phyloP scores from a whole-genome alignment of 2,888 invertebrate species.

The Xylophagus ater region DNA sequence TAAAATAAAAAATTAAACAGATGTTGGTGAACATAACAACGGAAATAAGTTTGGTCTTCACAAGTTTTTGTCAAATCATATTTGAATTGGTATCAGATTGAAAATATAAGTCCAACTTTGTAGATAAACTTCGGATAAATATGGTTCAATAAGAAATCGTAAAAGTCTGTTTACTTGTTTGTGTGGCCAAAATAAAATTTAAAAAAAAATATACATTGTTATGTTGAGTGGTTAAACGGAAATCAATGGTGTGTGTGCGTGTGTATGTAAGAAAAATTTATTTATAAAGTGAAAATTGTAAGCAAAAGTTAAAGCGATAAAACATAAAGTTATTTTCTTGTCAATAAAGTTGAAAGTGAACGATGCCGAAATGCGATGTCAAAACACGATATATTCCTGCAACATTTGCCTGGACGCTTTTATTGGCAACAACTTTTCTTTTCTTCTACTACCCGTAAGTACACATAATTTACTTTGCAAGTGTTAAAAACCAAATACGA shows the following conservation, averaged over 20 bases:
- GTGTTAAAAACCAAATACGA: too few relatives aligned
- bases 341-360: slow-evolving; percentile 16
- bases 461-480: too few relatives aligned
- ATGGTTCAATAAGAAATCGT: too few relatives aligned
- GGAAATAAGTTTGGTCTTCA: too few relatives aligned
- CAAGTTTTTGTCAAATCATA: too few relatives aligned
- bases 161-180: not conserved
- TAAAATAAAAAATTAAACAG: too few relatives aligned
- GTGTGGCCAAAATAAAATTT: slow-evolving; percentile 9
- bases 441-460: slow-evolving; percentile 99
- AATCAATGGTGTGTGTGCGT: slow-evolving; percentile 13
- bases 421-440: slow-evolving; percentile 83
- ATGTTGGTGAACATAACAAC: too few relatives aligned
- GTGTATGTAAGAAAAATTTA: slow-evolving; percentile 13
- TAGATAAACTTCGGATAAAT: too few relatives aligned
- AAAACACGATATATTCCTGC: slow-evolving; percentile 96
- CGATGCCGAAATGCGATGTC: slow-evolving; percentile 92
- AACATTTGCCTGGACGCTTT: slow-evolving; percentile 94
- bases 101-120: too few relatives aligned
- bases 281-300: not conserved
- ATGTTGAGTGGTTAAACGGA: slow-evolving; percentile 12
- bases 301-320: not conserved
- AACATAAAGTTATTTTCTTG: not conserved
- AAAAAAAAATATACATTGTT: slow-evolving; percentile 1
- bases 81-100: too few relatives aligned